Base-by-base conservation (phyloP, 23 tunicate genomes). In the Trididemnum clinides region DNA sequence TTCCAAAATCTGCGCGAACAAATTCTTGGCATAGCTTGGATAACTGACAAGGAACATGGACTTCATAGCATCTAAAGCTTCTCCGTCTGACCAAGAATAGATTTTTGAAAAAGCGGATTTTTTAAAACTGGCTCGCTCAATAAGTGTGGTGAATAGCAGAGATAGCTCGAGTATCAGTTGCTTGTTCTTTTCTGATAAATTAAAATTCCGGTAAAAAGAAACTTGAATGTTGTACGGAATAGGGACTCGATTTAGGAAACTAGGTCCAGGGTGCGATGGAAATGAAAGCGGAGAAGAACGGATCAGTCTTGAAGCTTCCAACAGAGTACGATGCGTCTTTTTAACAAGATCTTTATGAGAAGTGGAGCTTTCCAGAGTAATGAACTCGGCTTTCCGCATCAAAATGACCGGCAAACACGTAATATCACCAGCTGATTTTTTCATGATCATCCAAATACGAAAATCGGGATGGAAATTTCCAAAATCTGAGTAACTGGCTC, bases 401-500 rank as follows among this genome's bases (percentile, higher is more conserved):
- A 90, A 0, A 34, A 84, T 50, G 33, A 36, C 28, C 33, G 95
- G 95, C 0, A 90, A 23, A 51, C 30, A 4, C 10, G 34, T 71
- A 4, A 0, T 69, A 18, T 21, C 5, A 29, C 44, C 25, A 20
- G 22, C 34, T 7, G 64, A 33, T 33, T 84, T 78, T 35, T 82
- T 51, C 29, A 57, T 34, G 30, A 92, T 64, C 85, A 92, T 34
- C 91, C 91, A 92, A 33, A 92, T 38, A 7, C 97, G 79, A 77
- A 92, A 92, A 50, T 83, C 80, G 57, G 80, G 80, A 73, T 73
- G 80, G n/a, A n/a, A n/a, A n/a, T n/a, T n/a, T n/a, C n/a, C n/a
- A n/a, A n/a, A n/a, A n/a, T n/a, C n/a, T n/a, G n/a, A n/a, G n/a
- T n/a, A n/a, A n/a, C n/a, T n/a, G n/a, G n/a, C n/a, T n/a, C n/a